Base-by-base conservation (phyloP, 2,888 invertebrate genomes). In the Megastigmus dorsalis region DNA sequence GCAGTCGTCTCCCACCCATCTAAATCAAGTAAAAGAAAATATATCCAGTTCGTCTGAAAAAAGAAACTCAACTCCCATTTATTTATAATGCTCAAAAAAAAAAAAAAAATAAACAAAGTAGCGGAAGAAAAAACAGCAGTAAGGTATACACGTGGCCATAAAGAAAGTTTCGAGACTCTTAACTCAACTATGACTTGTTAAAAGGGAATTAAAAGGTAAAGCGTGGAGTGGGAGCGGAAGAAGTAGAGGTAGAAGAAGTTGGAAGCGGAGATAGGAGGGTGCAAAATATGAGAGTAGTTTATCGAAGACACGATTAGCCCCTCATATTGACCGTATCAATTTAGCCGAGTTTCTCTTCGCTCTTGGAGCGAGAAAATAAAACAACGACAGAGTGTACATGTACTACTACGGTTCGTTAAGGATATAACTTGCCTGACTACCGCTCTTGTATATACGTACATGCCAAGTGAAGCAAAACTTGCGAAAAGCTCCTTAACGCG, bases 91-190 rank as follows among this genome's bases (percentile, higher is more conserved):
- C n/a, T n/a, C n/a, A n/a, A n/a, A n/a, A n/a, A n/a, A n/a, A n/a
- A n/a, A n/a, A n/a, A n/a, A n/a, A n/a, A n/a, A n/a, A n/a, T n/a
- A n/a, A n/a, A n/a, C n/a, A n/a, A n/a, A n/a, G n/a, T n/a, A n/a
- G n/a, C n/a, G n/a, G n/a, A n/a, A n/a, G n/a, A n/a, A n/a, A n/a
- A n/a, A n/a, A n/a, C n/a, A n/a, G n/a, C n/a, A n/a, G n/a, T n/a
- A n/a, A n/a, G n/a, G 23, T 45, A 54, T 33, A 54, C 30, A 18
- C 54, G n/a, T n/a, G 5, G 7, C 15, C 33, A 15, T 55, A 48
- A 38, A 57, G 48, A 71, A 71, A 71, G 48, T 71, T 71, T 55
- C 18, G 28, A 71, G 65, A 63, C 57, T 55, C 57, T 65, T 57
- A 65, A 57, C 54, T 63, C 48, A 55, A 63, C 45, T 57, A 20